Conservation (phyloP, 2,888 invertebrate species). For the Oscheius sp. region DNA sequence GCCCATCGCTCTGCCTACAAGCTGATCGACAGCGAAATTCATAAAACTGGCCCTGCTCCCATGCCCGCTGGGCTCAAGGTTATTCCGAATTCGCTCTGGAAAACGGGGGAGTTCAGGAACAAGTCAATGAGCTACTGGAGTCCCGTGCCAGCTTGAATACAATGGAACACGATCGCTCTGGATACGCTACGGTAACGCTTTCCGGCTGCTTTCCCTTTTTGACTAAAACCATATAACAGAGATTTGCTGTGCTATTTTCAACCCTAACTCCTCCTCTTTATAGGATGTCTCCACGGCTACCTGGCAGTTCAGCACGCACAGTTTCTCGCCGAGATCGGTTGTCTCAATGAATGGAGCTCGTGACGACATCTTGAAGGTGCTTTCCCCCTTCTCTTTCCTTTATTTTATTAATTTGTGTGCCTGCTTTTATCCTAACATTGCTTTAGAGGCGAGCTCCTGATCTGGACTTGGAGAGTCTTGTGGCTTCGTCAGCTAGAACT, state of each 20-base stretch:
- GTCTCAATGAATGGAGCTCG: conserved; percentile 67
- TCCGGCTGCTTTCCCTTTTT: background rate
- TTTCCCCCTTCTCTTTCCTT: background rate
- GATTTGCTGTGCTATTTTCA: background rate
- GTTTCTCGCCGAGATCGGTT: conserved; percentile 69
- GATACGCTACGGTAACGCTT: conserved; percentile 63
- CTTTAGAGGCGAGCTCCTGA: conserved; percentile 25
- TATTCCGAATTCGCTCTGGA: background rate
- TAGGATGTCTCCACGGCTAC: conserved; percentile 68
- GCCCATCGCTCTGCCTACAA: conserved; percentile 56
- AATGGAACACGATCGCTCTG: conserved; percentile 59
- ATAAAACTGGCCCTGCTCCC: conserved; percentile 63
- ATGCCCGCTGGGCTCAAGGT: conserved; percentile 61
- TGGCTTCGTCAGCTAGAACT: conserved; percentile 12
- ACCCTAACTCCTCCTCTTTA: conserved; percentile 29
- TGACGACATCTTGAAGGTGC: conserved; percentile 64
- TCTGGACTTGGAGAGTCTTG: conserved; percentile 24
- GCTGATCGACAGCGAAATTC: conserved; percentile 60
- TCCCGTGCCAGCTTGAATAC: conserved; percentile 51
- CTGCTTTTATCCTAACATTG: conserved; percentile 11
- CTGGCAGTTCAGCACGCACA: conserved; percentile 65
- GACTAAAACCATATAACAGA: background rate
- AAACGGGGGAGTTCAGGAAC: conserved; percentile 45
- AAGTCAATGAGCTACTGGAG: conserved; percentile 56
- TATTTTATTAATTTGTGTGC: background rate